Evolutionary conservation across 2,888 invertebrate species (phyloP).

Genomic region (Oligia fasciuncula): DNA sequence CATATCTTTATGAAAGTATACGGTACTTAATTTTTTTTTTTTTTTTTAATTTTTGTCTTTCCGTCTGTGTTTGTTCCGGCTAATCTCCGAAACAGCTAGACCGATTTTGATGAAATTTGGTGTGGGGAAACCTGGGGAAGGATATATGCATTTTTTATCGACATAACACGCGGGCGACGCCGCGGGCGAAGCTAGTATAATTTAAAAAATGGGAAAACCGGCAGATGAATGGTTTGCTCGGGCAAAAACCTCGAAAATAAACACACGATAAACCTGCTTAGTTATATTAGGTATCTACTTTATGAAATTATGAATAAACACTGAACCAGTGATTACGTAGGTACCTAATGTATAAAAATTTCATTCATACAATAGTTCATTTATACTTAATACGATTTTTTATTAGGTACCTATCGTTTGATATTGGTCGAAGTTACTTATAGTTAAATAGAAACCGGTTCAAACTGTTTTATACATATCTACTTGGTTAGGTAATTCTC

Average conservation of each 20-base stretch:
- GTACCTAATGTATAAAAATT: neutral
- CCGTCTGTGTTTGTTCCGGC: too few species aligned
- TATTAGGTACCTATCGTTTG: neutral
- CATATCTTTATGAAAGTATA: too few species aligned
- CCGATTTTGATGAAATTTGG: too few species aligned
- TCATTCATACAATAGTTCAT: neutral
- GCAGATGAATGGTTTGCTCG: neutral
- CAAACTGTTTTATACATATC: neutral
- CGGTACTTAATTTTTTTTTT: too few species aligned
- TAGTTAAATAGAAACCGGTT: neutral
- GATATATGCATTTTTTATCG: too few species aligned
- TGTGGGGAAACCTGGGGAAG: too few species aligned
- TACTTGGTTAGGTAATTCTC: neutral
- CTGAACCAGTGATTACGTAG: neutral
- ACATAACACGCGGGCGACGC: too few species aligned
- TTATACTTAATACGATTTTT: neutral
- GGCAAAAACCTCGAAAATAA: constrained; percentile 2
- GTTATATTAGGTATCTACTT: neutral
- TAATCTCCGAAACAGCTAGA: too few species aligned
- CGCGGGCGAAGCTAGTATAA: too few species aligned
- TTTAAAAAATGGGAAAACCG: neutral
- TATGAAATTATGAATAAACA: constrained; percentile 1
- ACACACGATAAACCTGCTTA: neutral
- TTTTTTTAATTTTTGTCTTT: too few species aligned
- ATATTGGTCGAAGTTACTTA: neutral